A percentile compares a stretch with the other conserved stretches of the same genome.
Conservation (phyloP, 2,797 vertebrate genomes). For the Psittacula echo region DNA sequence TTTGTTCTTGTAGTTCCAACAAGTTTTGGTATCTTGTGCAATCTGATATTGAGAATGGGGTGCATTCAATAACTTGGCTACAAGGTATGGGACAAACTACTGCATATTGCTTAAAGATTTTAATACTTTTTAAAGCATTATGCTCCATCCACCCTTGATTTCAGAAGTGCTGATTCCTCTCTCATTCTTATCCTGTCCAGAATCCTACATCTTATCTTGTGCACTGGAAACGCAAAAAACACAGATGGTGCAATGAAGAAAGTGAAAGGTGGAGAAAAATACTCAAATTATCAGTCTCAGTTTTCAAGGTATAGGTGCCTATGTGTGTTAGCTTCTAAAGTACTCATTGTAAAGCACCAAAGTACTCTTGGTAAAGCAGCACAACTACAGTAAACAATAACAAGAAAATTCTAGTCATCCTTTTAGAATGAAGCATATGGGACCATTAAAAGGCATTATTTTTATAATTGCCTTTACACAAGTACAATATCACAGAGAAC, state of each 20-base stretch:
- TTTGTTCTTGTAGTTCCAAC: background rate
- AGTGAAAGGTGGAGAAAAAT: background rate
- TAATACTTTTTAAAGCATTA: background rate
- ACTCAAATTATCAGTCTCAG: background rate
- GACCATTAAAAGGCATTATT: background rate
- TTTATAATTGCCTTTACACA: background rate
- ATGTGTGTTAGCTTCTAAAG: background rate
- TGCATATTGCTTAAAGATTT: background rate
- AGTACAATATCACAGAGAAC: background rate
- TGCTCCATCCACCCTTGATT: background rate
- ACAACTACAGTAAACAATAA: background rate
- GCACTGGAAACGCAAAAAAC: background rate
- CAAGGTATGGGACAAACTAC: background rate
- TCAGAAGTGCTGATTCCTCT: background rate
- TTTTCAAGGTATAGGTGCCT: background rate
- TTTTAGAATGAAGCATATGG: background rate
- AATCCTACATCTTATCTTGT: background rate
- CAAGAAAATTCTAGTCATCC: background rate
- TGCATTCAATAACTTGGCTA: background rate
- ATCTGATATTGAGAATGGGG: fast-evolving
- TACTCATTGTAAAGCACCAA: background rate
- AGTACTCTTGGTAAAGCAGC: background rate
- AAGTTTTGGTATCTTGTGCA: background rate
- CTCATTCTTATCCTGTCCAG: background rate
- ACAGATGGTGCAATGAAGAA: background rate